Evolutionary conservation across 2,113 vertebrate genomes (phyloP).

Genomic region (Pygoscelis antarcticus): DNA sequence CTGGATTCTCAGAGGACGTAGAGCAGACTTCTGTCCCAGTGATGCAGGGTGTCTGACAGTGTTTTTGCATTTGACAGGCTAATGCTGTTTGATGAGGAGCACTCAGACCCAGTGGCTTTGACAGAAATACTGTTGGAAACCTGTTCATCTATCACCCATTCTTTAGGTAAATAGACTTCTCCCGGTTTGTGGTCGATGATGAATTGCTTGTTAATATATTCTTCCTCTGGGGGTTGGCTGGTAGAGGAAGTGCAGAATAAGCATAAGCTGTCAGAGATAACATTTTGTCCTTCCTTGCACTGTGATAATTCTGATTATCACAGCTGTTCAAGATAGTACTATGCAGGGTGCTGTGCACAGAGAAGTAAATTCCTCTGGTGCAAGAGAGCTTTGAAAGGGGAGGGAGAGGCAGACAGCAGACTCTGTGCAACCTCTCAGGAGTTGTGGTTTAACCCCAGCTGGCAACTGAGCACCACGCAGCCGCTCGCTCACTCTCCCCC

Average conservation of each 20-base stretch:
- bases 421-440: background rate
- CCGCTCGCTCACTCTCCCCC: too few relatives aligned
- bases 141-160: constrained; percentile 87
- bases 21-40: background rate
- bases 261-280: background rate
- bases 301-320: background rate
- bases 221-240: background rate
- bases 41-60: background rate
- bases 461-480: too few relatives aligned
- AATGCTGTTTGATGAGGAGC: constrained; percentile 86
- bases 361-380: background rate
- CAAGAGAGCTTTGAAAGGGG: background rate
- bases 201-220: background rate
- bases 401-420: background rate
- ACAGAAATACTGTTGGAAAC: constrained; percentile 89
- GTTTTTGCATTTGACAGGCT: constrained; percentile 75
- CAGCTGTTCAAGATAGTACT: background rate
- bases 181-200: background rate
- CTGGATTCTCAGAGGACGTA: background rate
- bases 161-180: constrained; percentile 82
- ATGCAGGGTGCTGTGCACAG: background rate
- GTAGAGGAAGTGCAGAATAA: background rate
- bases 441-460: too few relatives aligned
- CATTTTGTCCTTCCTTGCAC: background rate
- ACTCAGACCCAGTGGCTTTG: constrained; percentile 79